These are phyloP conservation scores for Mesorhabditis spiculigera DNA, from an alignment of 2,888 invertebrate genomes.

Conservation along the genomic window DNA sequence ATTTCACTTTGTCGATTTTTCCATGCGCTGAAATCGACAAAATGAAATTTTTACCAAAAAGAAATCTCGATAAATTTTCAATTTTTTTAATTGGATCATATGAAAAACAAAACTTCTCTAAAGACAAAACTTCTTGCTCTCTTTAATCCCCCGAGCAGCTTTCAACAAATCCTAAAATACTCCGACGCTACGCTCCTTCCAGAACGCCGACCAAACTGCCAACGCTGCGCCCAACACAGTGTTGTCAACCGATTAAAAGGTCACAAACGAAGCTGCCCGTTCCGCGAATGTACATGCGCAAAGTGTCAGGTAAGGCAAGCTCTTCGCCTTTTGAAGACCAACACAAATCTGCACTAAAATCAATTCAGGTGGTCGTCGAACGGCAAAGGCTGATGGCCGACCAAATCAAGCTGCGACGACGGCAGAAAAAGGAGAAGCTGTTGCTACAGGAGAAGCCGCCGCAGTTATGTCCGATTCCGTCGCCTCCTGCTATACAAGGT, in stretches of 20 bases:
- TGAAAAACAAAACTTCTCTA: too few relatives aligned
- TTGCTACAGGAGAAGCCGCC: slow-evolving; percentile 10
- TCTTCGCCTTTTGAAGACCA: too few relatives aligned
- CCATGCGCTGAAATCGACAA: too few relatives aligned
- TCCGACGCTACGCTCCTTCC: too few relatives aligned
- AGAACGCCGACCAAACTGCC: slow-evolving; percentile 51
- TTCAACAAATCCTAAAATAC: too few relatives aligned
- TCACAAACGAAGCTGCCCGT: slow-evolving; percentile 45
- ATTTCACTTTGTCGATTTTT: too few relatives aligned
- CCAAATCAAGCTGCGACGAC: slow-evolving; percentile 44
- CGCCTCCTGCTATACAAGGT: slow-evolving; percentile 8
- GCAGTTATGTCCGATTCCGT: too few relatives aligned
- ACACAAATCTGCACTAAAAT: background rate
- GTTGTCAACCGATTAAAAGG: slow-evolving; percentile 43
- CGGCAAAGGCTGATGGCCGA: slow-evolving; percentile 48
- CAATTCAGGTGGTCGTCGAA: slow-evolving; percentile 38
- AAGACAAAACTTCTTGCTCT: too few relatives aligned
- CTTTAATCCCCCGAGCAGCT: too few relatives aligned
- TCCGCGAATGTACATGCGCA: slow-evolving; percentile 39
- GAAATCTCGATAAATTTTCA: too few relatives aligned
- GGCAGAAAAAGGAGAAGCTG: slow-evolving; percentile 42
- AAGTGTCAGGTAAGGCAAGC: slow-evolving; percentile 37
- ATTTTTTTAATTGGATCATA: too few relatives aligned
- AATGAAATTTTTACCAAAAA: too few relatives aligned
- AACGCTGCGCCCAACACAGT: slow-evolving; percentile 47